Evolutionary conservation across 2,888 invertebrate species (phyloP), one percentile per base, ranked within the genome.

Genomic region (Ceramica pisi): DNA sequence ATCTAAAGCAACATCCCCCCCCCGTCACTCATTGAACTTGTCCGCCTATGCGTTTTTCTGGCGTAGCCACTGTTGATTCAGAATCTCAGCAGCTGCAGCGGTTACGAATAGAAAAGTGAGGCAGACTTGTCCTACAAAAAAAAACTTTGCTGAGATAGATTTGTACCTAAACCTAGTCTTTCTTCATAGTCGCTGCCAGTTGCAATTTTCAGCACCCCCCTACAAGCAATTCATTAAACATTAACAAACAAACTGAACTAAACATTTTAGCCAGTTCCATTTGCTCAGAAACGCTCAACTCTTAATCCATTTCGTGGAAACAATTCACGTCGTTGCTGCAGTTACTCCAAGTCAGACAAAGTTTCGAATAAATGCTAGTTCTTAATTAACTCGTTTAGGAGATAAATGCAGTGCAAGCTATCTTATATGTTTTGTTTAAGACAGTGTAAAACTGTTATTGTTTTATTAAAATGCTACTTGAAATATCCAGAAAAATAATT

Each of bases 341-440:
- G 56, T 19, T 10, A 14, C 7, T 56, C 31, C 14, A 38, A 7
- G 1, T 12, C 44, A 21, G 14, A 46, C 75, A 12, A 62, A 71
- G 71, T 79, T 79, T 48, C 41, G 48, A 66, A 38, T 65, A 16
- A 62, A 62, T 61, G 66, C 21, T 57, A 62, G 41, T 73, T 79
- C 57, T 67, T 73, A 53, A 79, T 73, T 50, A 67, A 79, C 48
- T 73, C 12, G 41, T 59, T 41, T 1, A 44, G n/a, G 38, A 66
- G 26, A 74, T 51, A 74, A 59, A 19, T 46, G 8, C 61, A 56
- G 38, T 35, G 26, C 31, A 12, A 26, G 14, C 19, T 73, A 26
- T 50, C 63, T 35, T 14, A 16, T 38, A 6, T 12, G 16, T 23
- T 61, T 9, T n/a, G 16, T 41, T 71, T 4, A 2, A 56, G 16